Evolutionary conservation across 2,113 vertebrate genomes (phyloP), one percentile per base, ranked within the genome.

Genomic region (Ploceus nigricollis): DNA sequence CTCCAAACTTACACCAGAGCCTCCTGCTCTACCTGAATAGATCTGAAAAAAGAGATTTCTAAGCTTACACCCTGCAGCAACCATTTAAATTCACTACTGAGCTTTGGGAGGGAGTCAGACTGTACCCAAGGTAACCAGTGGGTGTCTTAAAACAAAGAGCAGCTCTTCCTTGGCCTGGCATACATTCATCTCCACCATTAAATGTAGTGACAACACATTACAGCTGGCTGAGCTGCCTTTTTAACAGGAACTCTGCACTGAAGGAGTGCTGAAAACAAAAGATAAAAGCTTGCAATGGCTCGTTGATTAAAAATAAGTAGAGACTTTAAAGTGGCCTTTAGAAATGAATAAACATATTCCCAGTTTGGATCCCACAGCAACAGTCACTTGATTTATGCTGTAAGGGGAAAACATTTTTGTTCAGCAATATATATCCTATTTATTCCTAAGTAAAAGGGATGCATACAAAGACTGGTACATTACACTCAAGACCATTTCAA

Each of bases 231-330:
- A 40, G 45, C 50, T 81, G 77, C 54, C 65, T 92, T 56, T 71
- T 45, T 28, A 87, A 71, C 24, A 83, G 72, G 80, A 94, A 85
- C 69, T 68, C 57, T 27, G 58, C 77, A n/a, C 33, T 30, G 57
- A 66, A 91, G 39, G 25, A 89, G 10, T 12, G 42, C 44, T 79
- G 79, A 81, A 90, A 93, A 93, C 54, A 77, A 86, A 86, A 75
- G 47, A 88, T 42, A 96, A 89, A 88, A 93, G 48, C 85, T 83
- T 84, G 60, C 35, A 89, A 94, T 82, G 82, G 80, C 54, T 91
- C 77, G 44, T 12, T 92, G 90, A 90, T 92, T 66, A 69, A 82
- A 85, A 88, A 37, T 47, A 79, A 94, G 61, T 27, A 76, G 40
- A 86, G 53, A 56, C 25, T 63, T 88, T 79, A 78, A 87, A 95